Percentiles rank a stretch among this genome's conserved stretches.
Evolutionary conservation across 2,888 invertebrate genomes (phyloP).

Genomic region (Mayetiola destructor): DNA sequence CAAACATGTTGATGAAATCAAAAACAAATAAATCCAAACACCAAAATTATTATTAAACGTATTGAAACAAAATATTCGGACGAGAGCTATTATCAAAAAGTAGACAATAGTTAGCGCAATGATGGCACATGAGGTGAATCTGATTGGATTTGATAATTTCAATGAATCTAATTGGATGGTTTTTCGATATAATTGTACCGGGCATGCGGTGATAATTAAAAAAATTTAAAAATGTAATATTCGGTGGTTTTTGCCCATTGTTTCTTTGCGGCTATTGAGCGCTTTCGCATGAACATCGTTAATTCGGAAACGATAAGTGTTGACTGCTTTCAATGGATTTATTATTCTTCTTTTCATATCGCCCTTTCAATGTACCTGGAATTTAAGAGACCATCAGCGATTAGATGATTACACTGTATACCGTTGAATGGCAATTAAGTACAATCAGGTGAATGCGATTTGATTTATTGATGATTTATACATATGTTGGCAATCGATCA

Average conservation of each 20-base stretch:
- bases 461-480: too few species aligned
- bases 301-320: too few species aligned
- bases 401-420: too few species aligned
- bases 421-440: too few species aligned
- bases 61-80: background rate
- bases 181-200: background rate
- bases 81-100: background rate
- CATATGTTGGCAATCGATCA: too few species aligned
- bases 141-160: background rate
- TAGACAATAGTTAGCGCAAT: background rate
- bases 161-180: background rate
- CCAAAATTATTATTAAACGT: background rate
- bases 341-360: too few species aligned
- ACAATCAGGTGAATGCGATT: too few species aligned
- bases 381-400: too few species aligned
- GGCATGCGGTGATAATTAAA: background rate
- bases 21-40: background rate
- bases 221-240: background rate
- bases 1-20: background rate
- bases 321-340: too few species aligned
- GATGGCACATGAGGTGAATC: background rate
- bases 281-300: too few species aligned
- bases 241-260: background rate
- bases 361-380: too few species aligned
- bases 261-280: too few species aligned